Conservation (phyloP, 2,797 vertebrate genomes). For the Amazona ochrocephala region DNA sequence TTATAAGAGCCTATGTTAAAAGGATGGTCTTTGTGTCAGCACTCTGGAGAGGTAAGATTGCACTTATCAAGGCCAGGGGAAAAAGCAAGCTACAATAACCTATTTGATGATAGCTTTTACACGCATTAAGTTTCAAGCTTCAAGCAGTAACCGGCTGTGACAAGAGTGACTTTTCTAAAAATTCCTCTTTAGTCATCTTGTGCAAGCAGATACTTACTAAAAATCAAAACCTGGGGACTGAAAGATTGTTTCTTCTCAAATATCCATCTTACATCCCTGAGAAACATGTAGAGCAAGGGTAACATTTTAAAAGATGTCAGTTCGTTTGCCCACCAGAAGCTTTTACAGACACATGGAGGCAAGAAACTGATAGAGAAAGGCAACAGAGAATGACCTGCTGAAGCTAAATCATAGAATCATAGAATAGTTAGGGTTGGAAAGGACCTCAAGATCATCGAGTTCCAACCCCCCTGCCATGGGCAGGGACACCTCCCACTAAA, state of each 20-base stretch:
- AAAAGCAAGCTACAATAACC: background rate
- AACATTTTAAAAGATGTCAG: background rate
- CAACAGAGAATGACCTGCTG: background rate
- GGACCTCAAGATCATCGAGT: too few species aligned
- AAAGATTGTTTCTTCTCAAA: slow-evolving; percentile 7
- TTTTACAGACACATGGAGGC: background rate
- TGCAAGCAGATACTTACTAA: background rate
- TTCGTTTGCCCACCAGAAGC: background rate
- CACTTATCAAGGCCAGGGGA: background rate
- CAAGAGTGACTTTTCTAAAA: slow-evolving; percentile 34
- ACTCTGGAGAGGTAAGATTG: background rate
- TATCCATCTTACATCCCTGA: background rate
- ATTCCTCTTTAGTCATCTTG: slow-evolving; percentile 55
- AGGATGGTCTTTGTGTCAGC: background rate
- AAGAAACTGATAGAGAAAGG: background rate
- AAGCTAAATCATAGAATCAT: background rate
- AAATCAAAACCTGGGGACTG: background rate
- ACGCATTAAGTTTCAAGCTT: background rate
- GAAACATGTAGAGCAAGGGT: background rate
- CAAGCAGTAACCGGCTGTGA: background rate
- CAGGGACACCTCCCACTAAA: too few species aligned
- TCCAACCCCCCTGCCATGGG: too few species aligned
- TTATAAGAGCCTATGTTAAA: background rate
- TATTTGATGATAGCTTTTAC: background rate
- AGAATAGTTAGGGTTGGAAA: too few species aligned